A percentile compares a stretch with the other conserved stretches of the same genome.
These are phyloP conservation scores for Sycophila sp. DNA, from an alignment of 1,140 invertebrate species.

Conservation along the genomic window DNA sequence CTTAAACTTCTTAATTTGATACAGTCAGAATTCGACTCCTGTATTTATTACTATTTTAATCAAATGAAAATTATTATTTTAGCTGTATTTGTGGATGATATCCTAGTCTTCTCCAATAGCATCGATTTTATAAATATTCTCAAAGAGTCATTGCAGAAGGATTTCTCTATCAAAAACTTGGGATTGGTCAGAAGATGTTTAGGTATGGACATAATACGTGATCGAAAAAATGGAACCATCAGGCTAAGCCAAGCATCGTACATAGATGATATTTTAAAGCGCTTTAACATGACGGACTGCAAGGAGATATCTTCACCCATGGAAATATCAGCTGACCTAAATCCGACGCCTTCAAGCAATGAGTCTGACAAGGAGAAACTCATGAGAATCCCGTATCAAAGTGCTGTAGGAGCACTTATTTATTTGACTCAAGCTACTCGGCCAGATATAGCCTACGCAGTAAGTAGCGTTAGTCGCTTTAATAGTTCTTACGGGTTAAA, in stretches of 20 bases:
- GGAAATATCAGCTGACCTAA: not conserved
- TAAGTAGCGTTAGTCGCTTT: not conserved
- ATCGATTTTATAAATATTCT: too few species aligned
- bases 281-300: not conserved
- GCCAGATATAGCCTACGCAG: not conserved
- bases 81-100: too few species aligned
- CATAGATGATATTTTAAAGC: not conserved
- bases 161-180: not conserved
- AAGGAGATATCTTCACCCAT: not conserved
- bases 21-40: too few species aligned
- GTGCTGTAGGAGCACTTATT: not conserved
- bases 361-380: not conserved
- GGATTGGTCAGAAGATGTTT: not conserved
- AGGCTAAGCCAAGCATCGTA: not conserved
- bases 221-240: not conserved
- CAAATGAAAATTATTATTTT: too few species aligned
- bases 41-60: too few species aligned
- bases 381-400: not conserved
- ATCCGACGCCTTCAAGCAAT: not conserved
- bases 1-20: too few species aligned
- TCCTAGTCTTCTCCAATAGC: too few species aligned
- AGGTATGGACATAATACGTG: not conserved
- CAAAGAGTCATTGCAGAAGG: too few species aligned
- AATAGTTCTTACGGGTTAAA: not conserved
- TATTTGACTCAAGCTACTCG: not conserved